These are phyloP conservation scores for Drosophila auraria DNA, from an alignment of 1,140 invertebrate genomes.

Conservation along the genomic window DNA sequence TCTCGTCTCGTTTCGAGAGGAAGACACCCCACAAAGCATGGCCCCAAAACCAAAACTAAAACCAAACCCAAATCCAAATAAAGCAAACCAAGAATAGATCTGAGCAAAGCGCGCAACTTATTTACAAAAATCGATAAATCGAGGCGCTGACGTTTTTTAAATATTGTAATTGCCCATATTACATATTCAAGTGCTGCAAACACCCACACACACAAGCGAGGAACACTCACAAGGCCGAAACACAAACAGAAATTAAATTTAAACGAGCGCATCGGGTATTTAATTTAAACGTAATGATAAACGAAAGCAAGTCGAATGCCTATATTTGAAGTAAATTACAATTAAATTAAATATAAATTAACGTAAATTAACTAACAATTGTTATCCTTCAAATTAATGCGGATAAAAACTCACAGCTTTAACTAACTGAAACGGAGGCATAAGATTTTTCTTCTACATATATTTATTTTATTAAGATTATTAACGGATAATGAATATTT, in stretches of 20 bases:
- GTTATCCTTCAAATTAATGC: constrained; percentile 82
- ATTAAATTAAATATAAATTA: constrained; percentile 43
- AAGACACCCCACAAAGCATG: constrained; percentile 32
- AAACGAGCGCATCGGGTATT: constrained; percentile 51
- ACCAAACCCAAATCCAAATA: constrained; percentile 18
- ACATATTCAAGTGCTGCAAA: constrained; percentile 54
- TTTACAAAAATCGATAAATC: constrained; percentile 73
- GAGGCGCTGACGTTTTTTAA: constrained; percentile 69
- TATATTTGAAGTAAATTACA: constrained; percentile 67
- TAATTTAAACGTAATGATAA: constrained; percentile 57
- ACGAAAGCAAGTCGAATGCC: constrained; percentile 64
- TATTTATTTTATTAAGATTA: constrained; percentile 83
- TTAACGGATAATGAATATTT: constrained; percentile 74
- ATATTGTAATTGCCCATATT: constrained; percentile 63
- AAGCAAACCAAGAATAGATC: constrained; percentile 42
- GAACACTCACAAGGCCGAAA: constrained; percentile 18
- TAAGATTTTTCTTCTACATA: constrained; percentile 84
- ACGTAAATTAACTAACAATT: constrained; percentile 65
- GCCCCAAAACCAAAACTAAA: background rate
- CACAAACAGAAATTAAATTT: constrained; percentile 45
- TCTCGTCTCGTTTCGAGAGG: constrained; percentile 17
- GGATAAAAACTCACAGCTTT: constrained; percentile 84
- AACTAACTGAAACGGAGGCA: constrained; percentile 80
- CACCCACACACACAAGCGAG: constrained; percentile 4
- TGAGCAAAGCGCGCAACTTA: constrained; percentile 62